Conservation (phyloP, 2,888 invertebrate species). For the Agapostemon virescens region DNA sequence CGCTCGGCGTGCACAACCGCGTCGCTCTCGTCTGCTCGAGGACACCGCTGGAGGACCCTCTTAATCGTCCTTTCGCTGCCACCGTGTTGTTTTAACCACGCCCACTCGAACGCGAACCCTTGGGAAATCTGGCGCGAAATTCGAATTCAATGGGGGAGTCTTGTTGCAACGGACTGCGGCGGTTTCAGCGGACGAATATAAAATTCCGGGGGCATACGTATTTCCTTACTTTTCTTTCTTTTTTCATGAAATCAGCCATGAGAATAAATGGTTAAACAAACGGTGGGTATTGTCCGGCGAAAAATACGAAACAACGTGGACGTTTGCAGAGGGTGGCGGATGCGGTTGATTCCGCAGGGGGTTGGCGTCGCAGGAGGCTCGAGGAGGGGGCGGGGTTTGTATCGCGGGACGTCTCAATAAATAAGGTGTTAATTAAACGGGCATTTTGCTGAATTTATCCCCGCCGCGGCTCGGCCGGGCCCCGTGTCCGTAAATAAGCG, state of each 20-base stretch:
- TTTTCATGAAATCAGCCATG: no score
- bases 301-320: not conserved
- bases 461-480: slow-evolving; percentile 58
- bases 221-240: no score
- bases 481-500: slow-evolving; percentile 76
- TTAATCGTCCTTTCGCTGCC: not conserved
- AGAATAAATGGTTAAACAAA: not conserved
- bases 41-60: not conserved
- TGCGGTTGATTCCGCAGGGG: not conserved
- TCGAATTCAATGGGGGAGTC: no score
- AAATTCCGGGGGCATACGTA: no score
- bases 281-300: not conserved
- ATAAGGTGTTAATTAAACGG: slow-evolving; percentile 80
- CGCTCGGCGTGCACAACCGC: not conserved
- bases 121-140: not conserved
- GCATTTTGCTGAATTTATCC: slow-evolving; percentile 79
- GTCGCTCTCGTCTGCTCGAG: not conserved
- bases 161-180: no score
- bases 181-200: no score
- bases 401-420: slow-evolving; percentile 77
- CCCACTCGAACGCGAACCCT: not conserved
- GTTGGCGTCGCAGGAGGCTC: not conserved
- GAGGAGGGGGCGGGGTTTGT: not conserved
- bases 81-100: not conserved
- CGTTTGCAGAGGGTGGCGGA: not conserved